Evolutionary conservation across 2,797 vertebrate species (phyloP), one percentile per base, ranked within the genome.

Genomic region (Gadopsis marmoratus): DNA sequence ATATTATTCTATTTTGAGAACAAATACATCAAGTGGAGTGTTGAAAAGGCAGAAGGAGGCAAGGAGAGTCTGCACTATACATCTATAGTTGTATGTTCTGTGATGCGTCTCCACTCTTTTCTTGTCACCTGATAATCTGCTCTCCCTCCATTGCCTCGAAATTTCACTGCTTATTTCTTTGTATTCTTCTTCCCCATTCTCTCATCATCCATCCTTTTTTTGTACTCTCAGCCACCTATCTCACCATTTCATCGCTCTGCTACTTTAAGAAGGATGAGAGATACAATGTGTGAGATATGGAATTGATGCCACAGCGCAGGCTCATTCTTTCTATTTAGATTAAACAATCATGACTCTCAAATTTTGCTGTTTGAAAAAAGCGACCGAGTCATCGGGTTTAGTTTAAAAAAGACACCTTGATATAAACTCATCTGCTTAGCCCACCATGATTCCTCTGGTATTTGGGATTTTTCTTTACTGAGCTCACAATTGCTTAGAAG

Each of bases 281-380:
- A 67, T 23, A 39, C 5, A 16, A 3, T 35, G 53, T 48, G 11
- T 47, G 21, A 78, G 73, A 48, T 67, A 19, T 79, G 74, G 68
- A 68, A 50, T 54, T 79, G 59, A 81, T 76, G 72, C 70, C 80
- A 77, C 55, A 67, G 59, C 39, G 29, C 81, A 79, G 77, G 74
- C 71, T 79, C 31, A 48, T 53, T 76, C 78, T 81, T 71, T 83
- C 51, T 74, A 53, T 81, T 79, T 76, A 69, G 51, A 85, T 90
- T 76, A 83, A 88, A 86, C 72, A 77, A 56, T 74, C 12, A 39
- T 75, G 73, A 80, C 56, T 77, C 41, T 71, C 39, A 66, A 82
- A 84, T 51, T 77, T 82, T 78, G 37, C 59, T 37, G 48, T 77
- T 63, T 64, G 5, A 29, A 45, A 74, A 64, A 55, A 45, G 62